Percentiles rank a stretch among this genome's conserved stretches.
phyloP scores from a whole-genome alignment of 2,888 invertebrate species.

The Brachyopa scutellaris region DNA sequence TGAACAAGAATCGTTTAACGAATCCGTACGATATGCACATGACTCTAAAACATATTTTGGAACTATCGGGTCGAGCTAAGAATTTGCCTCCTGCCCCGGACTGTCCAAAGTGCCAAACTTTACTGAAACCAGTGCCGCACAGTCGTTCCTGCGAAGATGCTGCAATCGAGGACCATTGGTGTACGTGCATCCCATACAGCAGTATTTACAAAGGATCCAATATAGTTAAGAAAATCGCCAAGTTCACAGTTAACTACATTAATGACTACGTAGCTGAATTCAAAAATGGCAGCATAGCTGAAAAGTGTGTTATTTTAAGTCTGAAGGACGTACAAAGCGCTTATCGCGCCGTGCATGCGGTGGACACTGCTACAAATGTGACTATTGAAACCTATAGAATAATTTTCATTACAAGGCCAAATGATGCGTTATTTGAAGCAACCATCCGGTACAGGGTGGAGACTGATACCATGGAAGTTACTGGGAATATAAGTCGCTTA shows the following conservation, averaged over 20 bases:
- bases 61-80: conserved; percentile 82
- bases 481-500: conserved; percentile 86
- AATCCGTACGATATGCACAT: conserved; percentile 90
- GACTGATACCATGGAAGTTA: conserved; percentile 81
- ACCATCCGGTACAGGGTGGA: conserved; percentile 83
- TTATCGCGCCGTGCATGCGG: conserved; percentile 78
- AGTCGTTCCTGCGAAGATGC: conserved; percentile 87
- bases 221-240: conserved; percentile 83
- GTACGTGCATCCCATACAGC: conserved; percentile 86
- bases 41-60: conserved; percentile 86
- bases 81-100: conserved; percentile 81
- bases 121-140: conserved; percentile 84
- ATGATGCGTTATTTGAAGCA: conserved; percentile 87
- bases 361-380: conserved; percentile 52
- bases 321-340: conserved; percentile 84
- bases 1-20: conserved; percentile 86
- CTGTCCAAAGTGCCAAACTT: conserved; percentile 86
- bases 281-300: conserved; percentile 77
- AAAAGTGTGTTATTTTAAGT: conserved; percentile 83
- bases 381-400: conserved; percentile 84
- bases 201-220: conserved; percentile 80
- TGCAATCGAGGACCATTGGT: conserved; percentile 88
- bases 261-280: conserved; percentile 77
- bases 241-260: conserved; percentile 78
- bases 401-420: conserved; percentile 87